Base-by-base conservation (phyloP, 2,888 invertebrate species). In the Aphodius sticticus region DNA sequence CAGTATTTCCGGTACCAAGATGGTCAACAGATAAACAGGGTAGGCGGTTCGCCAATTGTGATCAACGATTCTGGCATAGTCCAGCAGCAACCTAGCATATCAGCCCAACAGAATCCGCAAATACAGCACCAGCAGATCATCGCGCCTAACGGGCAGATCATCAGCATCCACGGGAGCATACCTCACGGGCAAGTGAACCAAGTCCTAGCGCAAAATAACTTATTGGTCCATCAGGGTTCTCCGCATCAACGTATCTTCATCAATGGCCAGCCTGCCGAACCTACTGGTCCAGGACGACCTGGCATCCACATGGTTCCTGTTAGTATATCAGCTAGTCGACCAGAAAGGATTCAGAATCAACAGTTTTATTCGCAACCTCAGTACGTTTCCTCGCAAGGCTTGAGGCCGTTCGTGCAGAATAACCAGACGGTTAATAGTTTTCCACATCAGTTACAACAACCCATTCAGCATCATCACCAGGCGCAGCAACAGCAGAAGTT, bases 61-160 rank as follows among this genome's bases (percentile, higher is more conserved):
- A 82, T 86, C 16, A 83, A 85, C 72, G 87, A 87, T 80, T 83
- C 86, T 6, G 84, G 87, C 78, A 89, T 90, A 77, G 84, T 88
- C 35, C 87, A 89, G 80, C 85, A 87, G 74, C 89, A 88, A 78
- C 84, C 87, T 38, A 85, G 81, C 79, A 84, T 84, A 84, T 84
- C 85, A 82, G 84, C 82, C 79, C 81, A 82, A 77, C 81, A 83
- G 75, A 79, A 79, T 81, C 82, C 83, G 77, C 84, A 87, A 81
- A 80, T 86, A 37, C 86, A 86, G 37, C 85, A 87, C 37, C 88
- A 88, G 79, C 89, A 89, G 81, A 86, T 92, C 69, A 86, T 92
- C 79, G 92, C 92, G 9, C 91, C 92, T 0, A 92, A 92, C 82
- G 92, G 92, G 71, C 92, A 92, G 87, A 90, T 93, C 76, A 92